These are phyloP conservation scores for Dolomedes plantarius DNA, from an alignment of 2,888 invertebrate species.

Conservation along the genomic window DNA sequence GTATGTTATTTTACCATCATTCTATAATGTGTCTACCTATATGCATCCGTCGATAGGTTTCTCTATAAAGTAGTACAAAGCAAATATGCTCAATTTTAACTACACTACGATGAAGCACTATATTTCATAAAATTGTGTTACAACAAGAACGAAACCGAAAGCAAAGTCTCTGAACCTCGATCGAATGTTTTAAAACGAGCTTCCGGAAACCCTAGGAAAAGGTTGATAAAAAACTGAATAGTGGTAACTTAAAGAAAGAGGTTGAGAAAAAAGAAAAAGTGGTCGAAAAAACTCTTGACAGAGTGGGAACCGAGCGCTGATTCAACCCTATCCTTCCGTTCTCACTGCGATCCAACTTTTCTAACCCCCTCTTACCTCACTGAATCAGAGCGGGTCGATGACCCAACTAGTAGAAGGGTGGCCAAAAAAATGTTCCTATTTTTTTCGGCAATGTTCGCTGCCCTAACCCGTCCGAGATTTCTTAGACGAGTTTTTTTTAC, in stretches of 20 bases:
- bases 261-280: conserved; percentile 20
- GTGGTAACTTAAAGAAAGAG: conserved; percentile 26
- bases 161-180: no score
- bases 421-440: conserved; percentile 19
- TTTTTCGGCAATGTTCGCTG: conserved; percentile 26
- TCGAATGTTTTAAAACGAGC: neutral
- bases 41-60: no score
- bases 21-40: no score
- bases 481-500: conserved; percentile 30
- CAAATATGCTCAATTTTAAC: no score
- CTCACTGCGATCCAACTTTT: conserved; percentile 60
- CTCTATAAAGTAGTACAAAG: no score
- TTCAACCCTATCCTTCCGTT: conserved; percentile 67
- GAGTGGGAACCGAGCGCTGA: conserved; percentile 63
- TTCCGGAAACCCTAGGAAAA: conserved; percentile 47
- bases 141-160: no score
- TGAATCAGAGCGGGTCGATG: conserved; percentile 63
- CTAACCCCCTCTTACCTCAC: conserved; percentile 36
- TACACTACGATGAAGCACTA: no score
- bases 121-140: no score
- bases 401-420: conserved; percentile 38
- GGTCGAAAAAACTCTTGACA: conserved; percentile 17
- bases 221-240: conserved; percentile 40
- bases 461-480: conserved; percentile 38
- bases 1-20: no score